Conservation (phyloP, 2,113 vertebrate species). For the Osmerus eperlanus region DNA sequence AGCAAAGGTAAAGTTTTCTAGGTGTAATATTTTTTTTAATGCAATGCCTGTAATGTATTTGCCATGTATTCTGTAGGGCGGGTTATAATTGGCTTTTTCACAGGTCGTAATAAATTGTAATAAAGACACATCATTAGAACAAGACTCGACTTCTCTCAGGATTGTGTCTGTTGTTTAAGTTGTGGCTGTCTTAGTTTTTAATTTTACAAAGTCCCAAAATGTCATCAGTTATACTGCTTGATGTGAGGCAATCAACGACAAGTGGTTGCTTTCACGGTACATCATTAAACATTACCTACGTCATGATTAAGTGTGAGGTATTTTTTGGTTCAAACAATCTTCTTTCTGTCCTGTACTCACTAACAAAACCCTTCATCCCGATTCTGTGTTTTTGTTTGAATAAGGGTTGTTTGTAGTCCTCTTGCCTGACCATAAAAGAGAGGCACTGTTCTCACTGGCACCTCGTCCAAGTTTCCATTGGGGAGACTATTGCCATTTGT, state of each 20-base stretch:
- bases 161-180: conserved; percentile 46
- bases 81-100: conserved; percentile 32
- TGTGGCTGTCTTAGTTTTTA: conserved; percentile 50
- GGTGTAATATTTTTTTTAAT: conserved; percentile 59
- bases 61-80: conserved; percentile 36
- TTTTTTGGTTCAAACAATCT: too few species aligned
- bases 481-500: too few species aligned
- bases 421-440: too few species aligned
- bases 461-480: too few species aligned
- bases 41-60: conserved; percentile 66
- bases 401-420: too few species aligned
- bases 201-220: conserved; percentile 24
- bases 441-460: too few species aligned
- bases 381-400: too few species aligned
- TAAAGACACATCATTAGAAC: conserved; percentile 30
- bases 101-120: conserved; percentile 33
- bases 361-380: too few species aligned
- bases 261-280: conserved; percentile 41
- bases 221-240: conserved; percentile 34
- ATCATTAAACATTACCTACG: conserved; percentile 56
- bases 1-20: conserved; percentile 55
- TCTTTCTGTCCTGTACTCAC: too few species aligned
- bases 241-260: conserved; percentile 28
- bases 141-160: conserved; percentile 43
- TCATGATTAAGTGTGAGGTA: neutral